Evolutionary conservation across 2,113 vertebrate genomes (phyloP), one percentile per base, ranked within the genome.

Genomic region (Camelus bactrianus): DNA sequence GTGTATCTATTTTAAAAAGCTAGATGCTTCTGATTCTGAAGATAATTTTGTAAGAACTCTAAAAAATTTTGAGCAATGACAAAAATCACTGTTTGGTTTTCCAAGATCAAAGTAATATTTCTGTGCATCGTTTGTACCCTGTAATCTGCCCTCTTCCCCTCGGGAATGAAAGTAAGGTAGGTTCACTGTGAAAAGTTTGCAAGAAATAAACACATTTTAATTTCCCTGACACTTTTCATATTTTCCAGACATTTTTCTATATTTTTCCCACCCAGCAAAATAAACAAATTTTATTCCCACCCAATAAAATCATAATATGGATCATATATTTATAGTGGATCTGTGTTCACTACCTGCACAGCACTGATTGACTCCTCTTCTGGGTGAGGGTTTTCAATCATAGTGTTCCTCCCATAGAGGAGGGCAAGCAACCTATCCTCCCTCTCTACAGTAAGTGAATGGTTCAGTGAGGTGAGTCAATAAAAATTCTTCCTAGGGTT

Each of bases 121-220:
- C 35, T 92, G n/a, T 64, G 90, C 56, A 89, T 89, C 76, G 87
- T 82, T 60, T 94, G 54, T 42, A 94, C 24, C 42, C n/a, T 90
- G 56, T 26, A 64, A 70, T 13, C 52, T 26, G 19, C 5, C 26
- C 32, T 19, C 6, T n/a, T 52, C 10, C 28, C 54, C 13, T 42
- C 54, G 82, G 54, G 28, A 90, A 97, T 54, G 93, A 95, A 97
- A 87, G 56, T 42, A 91, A 85, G 46, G 32, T 2, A 83, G 64
- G 20, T 60, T 96, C 32, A 62, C 35, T 87, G 30, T 76, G 69
- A 91, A 93, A 46, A 28, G n/a, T 42, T 8, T 92, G 35, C 15
- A 76, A 91, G 69, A 84, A 91, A 87, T n/a, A 91, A 65, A 86
- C 8, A 75, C 38, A n/a, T 67, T 90, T 91, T 75, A 56, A 35